Conservation (phyloP, 2,797 vertebrate genomes). For the Bryconaethiops microstoma region DNA sequence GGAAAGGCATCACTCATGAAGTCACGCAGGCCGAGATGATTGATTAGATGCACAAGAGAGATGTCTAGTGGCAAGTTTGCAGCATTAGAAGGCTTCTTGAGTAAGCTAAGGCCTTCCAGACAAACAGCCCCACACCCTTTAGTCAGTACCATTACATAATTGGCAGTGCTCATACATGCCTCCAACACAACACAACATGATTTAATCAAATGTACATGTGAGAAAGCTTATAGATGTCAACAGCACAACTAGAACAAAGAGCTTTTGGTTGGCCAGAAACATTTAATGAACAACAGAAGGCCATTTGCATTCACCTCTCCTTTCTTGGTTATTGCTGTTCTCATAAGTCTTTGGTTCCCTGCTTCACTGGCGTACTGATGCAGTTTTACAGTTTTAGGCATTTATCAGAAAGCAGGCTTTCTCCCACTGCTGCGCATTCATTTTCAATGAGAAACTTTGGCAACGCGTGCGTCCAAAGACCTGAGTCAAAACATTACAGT, state of each 20-base stretch:
- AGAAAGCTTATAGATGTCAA: background rate
- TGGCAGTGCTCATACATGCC: background rate
- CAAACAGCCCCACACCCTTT: conserved; percentile 13
- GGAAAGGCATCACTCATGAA: background rate
- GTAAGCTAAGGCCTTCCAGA: background rate
- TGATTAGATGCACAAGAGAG: background rate
- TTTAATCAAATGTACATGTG: background rate
- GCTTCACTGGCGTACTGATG: conserved; percentile 65
- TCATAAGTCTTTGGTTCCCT: conserved; percentile 68
- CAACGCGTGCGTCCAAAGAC: conserved; percentile 38
- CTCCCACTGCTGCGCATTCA: conserved; percentile 53
- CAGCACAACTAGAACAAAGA: conserved; percentile 5
- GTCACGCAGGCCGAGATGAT: background rate
- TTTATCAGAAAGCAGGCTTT: conserved; percentile 60
- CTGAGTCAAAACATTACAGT: conserved; percentile 48
- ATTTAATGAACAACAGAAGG: conserved; percentile 70
- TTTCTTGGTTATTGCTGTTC: conserved; percentile 68
- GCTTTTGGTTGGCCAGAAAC: conserved; percentile 63
- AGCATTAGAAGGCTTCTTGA: background rate
- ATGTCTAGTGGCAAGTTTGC: background rate
- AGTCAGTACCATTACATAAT: background rate
- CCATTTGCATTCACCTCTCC: conserved; percentile 62
- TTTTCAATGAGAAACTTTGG: conserved; percentile 48
- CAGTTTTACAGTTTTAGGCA: conserved; percentile 69
- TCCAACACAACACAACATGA: background rate